phyloP scores from a whole-genome alignment of 2,888 invertebrate species.

The Neocrepidodera transversa region DNA sequence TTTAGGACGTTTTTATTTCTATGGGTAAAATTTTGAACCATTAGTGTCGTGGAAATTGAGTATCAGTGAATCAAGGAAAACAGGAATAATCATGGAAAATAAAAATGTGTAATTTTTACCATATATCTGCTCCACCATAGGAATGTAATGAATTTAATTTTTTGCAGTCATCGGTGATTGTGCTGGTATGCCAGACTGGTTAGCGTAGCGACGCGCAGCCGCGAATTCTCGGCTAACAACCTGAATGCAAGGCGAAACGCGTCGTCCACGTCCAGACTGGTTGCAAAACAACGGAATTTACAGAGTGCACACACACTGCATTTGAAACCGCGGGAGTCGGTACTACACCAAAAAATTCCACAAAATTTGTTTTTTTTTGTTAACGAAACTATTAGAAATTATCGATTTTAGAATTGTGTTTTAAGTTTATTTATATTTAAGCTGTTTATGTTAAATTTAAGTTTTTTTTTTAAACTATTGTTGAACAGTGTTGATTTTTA shows the following conservation, averaged over 20 bases:
- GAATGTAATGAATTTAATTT: conserved; percentile 28
- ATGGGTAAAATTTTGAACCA: too few species aligned
- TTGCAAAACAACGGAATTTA: conserved; percentile 60
- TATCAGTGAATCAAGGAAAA: too few species aligned
- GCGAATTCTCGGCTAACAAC: conserved; percentile 50
- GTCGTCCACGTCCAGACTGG: conserved; percentile 56
- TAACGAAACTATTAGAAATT: conserved; percentile 32
- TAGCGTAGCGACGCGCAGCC: conserved; percentile 49
- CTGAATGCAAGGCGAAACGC: conserved; percentile 55
- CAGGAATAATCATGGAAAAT: too few species aligned
- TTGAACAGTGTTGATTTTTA: conserved; percentile 36
- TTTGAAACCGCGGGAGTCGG: conserved; percentile 53
- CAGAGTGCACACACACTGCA: conserved; percentile 61
- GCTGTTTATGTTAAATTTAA: conserved; percentile 31
- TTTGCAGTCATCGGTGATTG: conserved; percentile 42
- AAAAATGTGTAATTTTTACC: too few species aligned
- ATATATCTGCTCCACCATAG: too few species aligned
- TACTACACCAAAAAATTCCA: conserved; percentile 45
- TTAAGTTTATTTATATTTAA: conserved; percentile 39
- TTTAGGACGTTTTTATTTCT: too few species aligned
- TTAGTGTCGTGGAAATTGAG: too few species aligned
- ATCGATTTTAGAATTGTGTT: conserved; percentile 43
- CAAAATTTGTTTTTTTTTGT: conserved; percentile 47
- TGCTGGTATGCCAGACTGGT: conserved; percentile 53
- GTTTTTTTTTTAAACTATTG: conserved; percentile 30